Evolutionary conservation across 2,888 invertebrate species (phyloP).

Genomic region (Drymonia ruficornis): DNA sequence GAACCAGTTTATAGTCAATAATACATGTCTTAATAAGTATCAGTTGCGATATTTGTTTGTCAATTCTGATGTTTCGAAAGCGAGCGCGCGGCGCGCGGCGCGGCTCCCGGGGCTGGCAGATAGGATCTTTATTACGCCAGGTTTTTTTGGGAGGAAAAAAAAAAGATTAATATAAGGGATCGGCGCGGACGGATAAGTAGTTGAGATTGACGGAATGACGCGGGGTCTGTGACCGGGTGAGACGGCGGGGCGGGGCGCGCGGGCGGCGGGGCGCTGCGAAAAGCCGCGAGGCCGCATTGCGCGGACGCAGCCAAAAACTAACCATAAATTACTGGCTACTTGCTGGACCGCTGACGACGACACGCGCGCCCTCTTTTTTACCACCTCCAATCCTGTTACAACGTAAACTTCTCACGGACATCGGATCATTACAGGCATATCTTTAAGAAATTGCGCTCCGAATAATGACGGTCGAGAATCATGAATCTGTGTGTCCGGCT

Average conservation of each 20-base stretch:
- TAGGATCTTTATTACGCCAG: constrained; percentile 73
- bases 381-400: constrained; percentile 75
- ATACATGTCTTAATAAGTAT: constrained; percentile 75
- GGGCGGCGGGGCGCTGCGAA: constrained; percentile 58
- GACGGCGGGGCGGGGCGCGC: constrained; percentile 40
- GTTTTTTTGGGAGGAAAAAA: constrained; percentile 71
- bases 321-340: constrained; percentile 85
- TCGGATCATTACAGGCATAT: constrained; percentile 70
- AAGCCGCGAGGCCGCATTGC: constrained; percentile 82
- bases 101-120: constrained; percentile 64
- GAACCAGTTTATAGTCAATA: constrained; percentile 77
- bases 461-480: constrained; percentile 72
- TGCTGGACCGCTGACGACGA: constrained; percentile 74
- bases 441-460: constrained; percentile 70
- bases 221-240: constrained; percentile 79
- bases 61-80: constrained; percentile 75
- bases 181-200: constrained; percentile 81
- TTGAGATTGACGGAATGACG: constrained; percentile 79
- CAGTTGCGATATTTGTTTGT: constrained; percentile 77
- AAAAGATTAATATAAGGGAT: constrained; percentile 81
- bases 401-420: constrained; percentile 80
- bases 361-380: constrained; percentile 77
- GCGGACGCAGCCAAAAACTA: constrained; percentile 82
- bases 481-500: constrained; percentile 59
- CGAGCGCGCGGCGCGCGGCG: constrained; percentile 43